Evolutionary conservation across 1,140 invertebrate species (phyloP).

Genomic region (Araneus ventricosus): DNA sequence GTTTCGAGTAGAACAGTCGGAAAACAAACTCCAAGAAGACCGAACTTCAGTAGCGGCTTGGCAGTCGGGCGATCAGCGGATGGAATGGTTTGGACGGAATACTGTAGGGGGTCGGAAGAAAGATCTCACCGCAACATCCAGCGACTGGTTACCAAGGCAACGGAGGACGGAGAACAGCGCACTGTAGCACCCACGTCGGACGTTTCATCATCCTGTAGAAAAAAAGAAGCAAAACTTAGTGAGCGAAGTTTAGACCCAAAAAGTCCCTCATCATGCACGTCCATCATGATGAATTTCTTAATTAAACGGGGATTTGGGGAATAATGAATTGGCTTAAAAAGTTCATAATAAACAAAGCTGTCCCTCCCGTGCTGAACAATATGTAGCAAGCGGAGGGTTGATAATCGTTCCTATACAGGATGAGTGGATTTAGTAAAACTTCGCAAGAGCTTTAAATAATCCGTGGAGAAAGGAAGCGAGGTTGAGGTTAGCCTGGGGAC

Average conservation of each 20-base stretch:
- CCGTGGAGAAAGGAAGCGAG: not conserved
- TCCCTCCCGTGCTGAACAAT: not conserved
- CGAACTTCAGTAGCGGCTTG: not conserved
- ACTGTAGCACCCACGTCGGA: constrained; percentile 11
- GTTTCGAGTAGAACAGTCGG: not conserved
- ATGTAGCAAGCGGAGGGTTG: not conserved
- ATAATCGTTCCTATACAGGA: not conserved
- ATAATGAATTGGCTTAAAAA: constrained; percentile 41
- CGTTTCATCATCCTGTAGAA: constrained; percentile 54
- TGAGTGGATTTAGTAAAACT: not conserved
- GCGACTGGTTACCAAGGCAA: constrained; percentile 51
- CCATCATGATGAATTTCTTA: constrained; percentile 49
- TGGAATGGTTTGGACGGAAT: constrained; percentile 68
- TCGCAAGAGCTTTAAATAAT: not conserved
- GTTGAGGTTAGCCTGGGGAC: not conserved
- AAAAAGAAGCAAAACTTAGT: constrained; percentile 40
- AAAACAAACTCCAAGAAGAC: not conserved
- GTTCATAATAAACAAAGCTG: constrained; percentile 2
- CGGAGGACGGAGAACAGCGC: constrained; percentile 14
- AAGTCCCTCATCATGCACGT: not conserved
- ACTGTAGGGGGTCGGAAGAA: constrained; percentile 4
- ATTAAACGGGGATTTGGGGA: constrained; percentile 60
- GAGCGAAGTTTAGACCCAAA: constrained; percentile 38
- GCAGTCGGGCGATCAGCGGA: constrained; percentile 18
- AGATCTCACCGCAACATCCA: constrained; percentile 46